A percentile compares a stretch with the other conserved stretches of the same genome.
Conservation (phyloP, 2,113 vertebrate species). For the Gyps fulvus region DNA sequence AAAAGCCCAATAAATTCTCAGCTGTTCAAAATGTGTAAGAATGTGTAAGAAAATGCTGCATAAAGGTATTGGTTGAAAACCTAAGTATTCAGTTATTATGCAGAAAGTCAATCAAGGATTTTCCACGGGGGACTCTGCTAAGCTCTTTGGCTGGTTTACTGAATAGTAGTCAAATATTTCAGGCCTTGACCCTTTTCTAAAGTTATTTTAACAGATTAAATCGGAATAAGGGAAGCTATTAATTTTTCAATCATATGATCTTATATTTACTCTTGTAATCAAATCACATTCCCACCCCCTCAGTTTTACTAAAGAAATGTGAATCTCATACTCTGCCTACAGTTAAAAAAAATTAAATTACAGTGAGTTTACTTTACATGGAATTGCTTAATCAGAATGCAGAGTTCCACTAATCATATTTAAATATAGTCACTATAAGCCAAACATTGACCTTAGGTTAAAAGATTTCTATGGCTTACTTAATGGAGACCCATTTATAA, state of each 20-base stretch:
- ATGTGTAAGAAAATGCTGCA: neutral
- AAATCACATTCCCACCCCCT: neutral
- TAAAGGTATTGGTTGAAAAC: neutral
- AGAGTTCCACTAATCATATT: slow-evolving; percentile 28
- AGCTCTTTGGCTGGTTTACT: slow-evolving; percentile 22
- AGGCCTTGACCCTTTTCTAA: slow-evolving; percentile 34
- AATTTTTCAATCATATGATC: slow-evolving; percentile 50
- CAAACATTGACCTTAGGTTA: slow-evolving; percentile 27
- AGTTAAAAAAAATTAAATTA: slow-evolving; percentile 32
- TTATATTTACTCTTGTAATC: slow-evolving; percentile 24
- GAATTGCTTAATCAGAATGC: slow-evolving; percentile 24
- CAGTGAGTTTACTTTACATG: neutral
- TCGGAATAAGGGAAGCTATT: slow-evolving; percentile 37
- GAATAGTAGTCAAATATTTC: slow-evolving; percentile 35
- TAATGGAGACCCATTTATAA: neutral
- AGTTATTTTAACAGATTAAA: slow-evolving; percentile 58
- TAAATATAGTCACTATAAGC: slow-evolving; percentile 27
- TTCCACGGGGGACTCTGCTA: neutral
- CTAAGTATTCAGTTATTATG: neutral
- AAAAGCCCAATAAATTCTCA: slow-evolving; percentile 28
- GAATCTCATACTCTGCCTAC: neutral
- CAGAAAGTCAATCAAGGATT: neutral
- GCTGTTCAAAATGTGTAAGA: slow-evolving; percentile 23
- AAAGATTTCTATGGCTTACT: slow-evolving; percentile 38
- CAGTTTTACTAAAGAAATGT: neutral